These are phyloP conservation scores for Scaptomyza flava DNA, from an alignment of 2,888 invertebrate genomes.

Conservation along the genomic window DNA sequence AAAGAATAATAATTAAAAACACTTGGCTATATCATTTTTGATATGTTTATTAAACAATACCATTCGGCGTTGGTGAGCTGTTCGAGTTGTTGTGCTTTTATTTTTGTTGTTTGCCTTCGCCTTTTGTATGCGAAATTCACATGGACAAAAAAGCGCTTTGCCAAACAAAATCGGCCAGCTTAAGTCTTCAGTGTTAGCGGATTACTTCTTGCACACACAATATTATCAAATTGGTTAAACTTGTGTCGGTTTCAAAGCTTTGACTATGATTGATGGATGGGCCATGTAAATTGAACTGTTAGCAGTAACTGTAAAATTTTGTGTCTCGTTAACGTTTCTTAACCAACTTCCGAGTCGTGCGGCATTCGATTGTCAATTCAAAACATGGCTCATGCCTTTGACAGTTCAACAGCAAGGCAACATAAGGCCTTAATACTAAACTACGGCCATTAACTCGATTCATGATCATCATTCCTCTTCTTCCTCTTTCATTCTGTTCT, in stretches of 20 bases:
- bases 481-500: not conserved
- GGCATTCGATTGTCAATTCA: constrained; percentile 29
- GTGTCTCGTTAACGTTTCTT: constrained; percentile 34
- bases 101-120: constrained; percentile 10
- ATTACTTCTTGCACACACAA: constrained; percentile 38
- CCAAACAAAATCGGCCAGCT: constrained; percentile 20
- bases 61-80: constrained; percentile 27
- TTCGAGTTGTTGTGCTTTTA: not conserved
- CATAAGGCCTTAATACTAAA: constrained; percentile 47
- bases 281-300: constrained; percentile 54
- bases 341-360: constrained; percentile 55
- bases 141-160: constrained; percentile 26
- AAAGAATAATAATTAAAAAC: constrained; percentile 75
- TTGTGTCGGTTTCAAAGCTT: constrained; percentile 25
- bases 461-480: constrained; percentile 30
- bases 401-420: constrained; percentile 21
- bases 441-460: constrained; percentile 21
- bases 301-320: constrained; percentile 22
- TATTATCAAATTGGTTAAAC: constrained; percentile 48
- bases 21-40: constrained; percentile 65
- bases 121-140: constrained; percentile 43
- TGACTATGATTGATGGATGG: constrained; percentile 57
- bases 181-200: constrained; percentile 55
- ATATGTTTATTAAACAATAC: constrained; percentile 69
- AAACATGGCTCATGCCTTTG: not conserved